Conservation (phyloP, 2,113 vertebrate genomes). For the Engystomops pustulosus region DNA sequence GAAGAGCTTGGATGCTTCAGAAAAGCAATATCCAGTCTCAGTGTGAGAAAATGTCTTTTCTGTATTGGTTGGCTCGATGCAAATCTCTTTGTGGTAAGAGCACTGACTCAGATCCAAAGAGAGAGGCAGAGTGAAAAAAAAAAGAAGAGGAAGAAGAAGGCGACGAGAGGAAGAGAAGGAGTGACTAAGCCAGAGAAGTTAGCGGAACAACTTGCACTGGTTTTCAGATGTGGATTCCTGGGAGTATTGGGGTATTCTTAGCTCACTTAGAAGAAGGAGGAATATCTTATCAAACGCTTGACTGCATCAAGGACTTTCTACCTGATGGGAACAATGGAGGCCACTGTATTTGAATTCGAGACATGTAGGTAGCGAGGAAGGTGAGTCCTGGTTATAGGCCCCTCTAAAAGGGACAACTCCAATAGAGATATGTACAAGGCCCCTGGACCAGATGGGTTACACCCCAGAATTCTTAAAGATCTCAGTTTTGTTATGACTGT, state of each 20-base stretch:
- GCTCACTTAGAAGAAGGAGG: slow-evolving; percentile 66
- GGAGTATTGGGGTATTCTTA: slow-evolving; percentile 61
- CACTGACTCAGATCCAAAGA: slow-evolving; percentile 67
- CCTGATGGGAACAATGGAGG: slow-evolving; percentile 61
- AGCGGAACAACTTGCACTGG: slow-evolving; percentile 67
- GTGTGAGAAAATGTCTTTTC: slow-evolving; percentile 67
- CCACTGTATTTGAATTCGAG: slow-evolving; percentile 9
- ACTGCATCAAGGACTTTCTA: slow-evolving; percentile 63
- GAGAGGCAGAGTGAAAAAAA: slow-evolving; percentile 47
- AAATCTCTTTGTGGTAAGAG: slow-evolving; percentile 70
- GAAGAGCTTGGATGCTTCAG: slow-evolving; percentile 64
- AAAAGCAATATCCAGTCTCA: slow-evolving; percentile 66
- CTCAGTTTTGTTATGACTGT: too few species aligned
- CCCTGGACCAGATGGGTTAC: too few species aligned
- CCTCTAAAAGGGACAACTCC: not conserved
- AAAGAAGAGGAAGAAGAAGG: not conserved
- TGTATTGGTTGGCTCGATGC: slow-evolving; percentile 67
- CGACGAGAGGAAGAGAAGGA: slow-evolving; percentile 66
- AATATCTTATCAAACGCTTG: slow-evolving; percentile 66
- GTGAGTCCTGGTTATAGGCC: slow-evolving; percentile 9
- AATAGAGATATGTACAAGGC: too few species aligned
- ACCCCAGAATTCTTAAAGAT: too few species aligned
- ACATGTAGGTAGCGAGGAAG: slow-evolving; percentile 5
- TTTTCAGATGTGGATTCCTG: slow-evolving; percentile 65
- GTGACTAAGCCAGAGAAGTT: slow-evolving; percentile 67